Base-by-base conservation (phyloP, 1,140 invertebrate species). In the Scaptomyza hsui region DNA sequence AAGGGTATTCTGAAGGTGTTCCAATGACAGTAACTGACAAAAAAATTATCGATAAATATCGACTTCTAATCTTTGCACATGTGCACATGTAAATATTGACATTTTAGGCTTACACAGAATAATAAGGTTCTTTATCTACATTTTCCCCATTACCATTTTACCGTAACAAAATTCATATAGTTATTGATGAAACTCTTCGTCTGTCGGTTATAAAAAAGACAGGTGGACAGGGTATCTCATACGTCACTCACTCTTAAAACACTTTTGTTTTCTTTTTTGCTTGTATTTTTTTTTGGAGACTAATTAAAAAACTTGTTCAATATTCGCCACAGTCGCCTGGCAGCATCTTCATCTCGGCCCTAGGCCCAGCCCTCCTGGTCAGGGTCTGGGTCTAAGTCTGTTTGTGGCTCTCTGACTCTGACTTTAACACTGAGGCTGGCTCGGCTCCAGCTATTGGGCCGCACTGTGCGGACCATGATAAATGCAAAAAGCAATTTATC, bases 401-500 rank as follows among this genome's bases (percentile, higher is more conserved):
- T 15, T 15, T 21, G 42, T 48, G 63, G 35, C 44, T 41, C 29
- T 60, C 19, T 60, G 56, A 13, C 45, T 24, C 13, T 19, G 26
- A 26, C 61, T 60, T 13, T 60, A 47, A 13, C 45, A 16, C 13
- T 19, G 26, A 26, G 56, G 45, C 59, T 82, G 78, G 78, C 78
- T 53, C 26, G 60, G 29, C 57, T 80, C 77, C 77, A 80, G 56
- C 56, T 47, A 45, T n/a, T 48, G 44, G 35, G 26, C 55, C 72
- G 56, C 55, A 70, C 75, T 65, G 53, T 35, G 68, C 65, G 64
- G 70, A 88, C 82, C 82, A 88, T 88, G 82, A 88, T 88, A 88
- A 88, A 88, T 88, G 82, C 82, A 88, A 88, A 88, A 89, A 89
- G 86, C 86, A 89, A 89, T 89, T 89, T 89, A 89, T 82, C 86